A percentile compares a stretch with the other conserved stretches of the same genome.
Conservation (phyloP, 2,797 vertebrate species). For the Mastacembelus armatus region DNA sequence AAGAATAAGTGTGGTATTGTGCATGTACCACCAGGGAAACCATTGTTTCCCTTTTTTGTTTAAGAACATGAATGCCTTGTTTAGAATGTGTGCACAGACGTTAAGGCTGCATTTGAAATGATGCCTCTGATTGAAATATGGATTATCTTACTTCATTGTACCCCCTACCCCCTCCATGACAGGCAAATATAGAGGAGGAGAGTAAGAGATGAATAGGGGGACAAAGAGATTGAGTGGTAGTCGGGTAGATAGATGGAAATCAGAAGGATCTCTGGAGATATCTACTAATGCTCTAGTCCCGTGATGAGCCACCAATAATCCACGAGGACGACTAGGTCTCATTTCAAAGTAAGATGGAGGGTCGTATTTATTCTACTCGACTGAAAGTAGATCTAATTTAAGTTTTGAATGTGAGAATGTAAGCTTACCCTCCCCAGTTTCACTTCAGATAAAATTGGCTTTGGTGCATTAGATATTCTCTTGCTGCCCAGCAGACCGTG, state of each 20-base stretch:
- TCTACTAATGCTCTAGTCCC: constrained; percentile 26
- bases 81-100: constrained; percentile 15
- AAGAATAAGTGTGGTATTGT: not conserved
- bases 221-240: constrained; percentile 31
- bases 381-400: constrained; percentile 92
- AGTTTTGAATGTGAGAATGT: constrained; percentile 84
- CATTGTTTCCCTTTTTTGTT: not conserved
- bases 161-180: too few relatives aligned
- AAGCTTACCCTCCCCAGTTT: constrained; percentile 84
- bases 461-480: constrained; percentile 91
- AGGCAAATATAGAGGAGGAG: constrained; percentile 26
- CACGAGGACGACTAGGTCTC: constrained; percentile 73
- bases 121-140: constrained; percentile 65
- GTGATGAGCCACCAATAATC: constrained; percentile 78
- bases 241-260: constrained; percentile 51
- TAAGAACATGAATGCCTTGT: constrained; percentile 5
- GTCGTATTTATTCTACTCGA: constrained; percentile 90
- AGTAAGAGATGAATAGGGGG: not conserved
- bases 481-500: constrained; percentile 67
- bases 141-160: constrained; percentile 56
- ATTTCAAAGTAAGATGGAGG: constrained; percentile 97
- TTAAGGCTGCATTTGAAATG: constrained; percentile 50
- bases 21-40: not conserved
- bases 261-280: constrained; percentile 70
- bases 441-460: constrained; percentile 94